Percentiles rank a stretch among this genome's conserved stretches.
phyloP scores from a whole-genome alignment of 2,797 vertebrate species.

The Aldrovandia affinis region DNA sequence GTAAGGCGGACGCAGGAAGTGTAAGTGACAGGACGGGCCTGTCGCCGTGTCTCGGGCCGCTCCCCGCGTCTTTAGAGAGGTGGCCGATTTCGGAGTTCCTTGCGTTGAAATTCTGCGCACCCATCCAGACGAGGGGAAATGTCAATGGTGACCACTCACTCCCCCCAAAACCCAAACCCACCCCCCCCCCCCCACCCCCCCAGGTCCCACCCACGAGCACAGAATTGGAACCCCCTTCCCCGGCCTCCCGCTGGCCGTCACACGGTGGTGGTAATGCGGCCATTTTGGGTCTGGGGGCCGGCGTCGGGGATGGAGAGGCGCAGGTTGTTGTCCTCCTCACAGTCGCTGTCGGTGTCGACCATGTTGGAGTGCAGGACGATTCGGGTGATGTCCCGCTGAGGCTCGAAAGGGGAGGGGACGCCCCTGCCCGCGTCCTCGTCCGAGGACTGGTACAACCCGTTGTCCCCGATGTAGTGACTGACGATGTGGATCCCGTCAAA shows the following conservation, averaged over 20 bases:
- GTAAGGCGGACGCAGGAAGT: conserved; percentile 60
- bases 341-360: conserved; percentile 83
- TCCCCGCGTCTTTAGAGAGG: conserved; percentile 49
- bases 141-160: background rate
- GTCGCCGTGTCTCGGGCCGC: conserved; percentile 36
- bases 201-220: conserved; percentile 6
- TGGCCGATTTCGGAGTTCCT: conserved; percentile 39
- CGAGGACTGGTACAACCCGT: conserved; percentile 88
- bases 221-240: background rate
- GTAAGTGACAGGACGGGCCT: conserved; percentile 31
- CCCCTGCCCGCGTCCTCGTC: conserved; percentile 86
- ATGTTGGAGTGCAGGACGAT: conserved; percentile 78
- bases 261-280: conserved; percentile 88
- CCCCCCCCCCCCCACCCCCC: background rate
- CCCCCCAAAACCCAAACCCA: background rate
- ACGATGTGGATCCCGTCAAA: conserved; percentile 98
- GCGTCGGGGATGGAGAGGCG: conserved; percentile 67
- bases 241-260: conserved; percentile 64
- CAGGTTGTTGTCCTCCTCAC: conserved; percentile 76
- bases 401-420: conserved; percentile 62
- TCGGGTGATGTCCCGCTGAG: conserved; percentile 67
- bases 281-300: conserved; percentile 51
- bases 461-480: conserved; percentile 86
- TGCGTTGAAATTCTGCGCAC: background rate
- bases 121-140: conserved; percentile 18